Conservation (phyloP, 2,888 invertebrate species). For the Dryobota labecula region DNA sequence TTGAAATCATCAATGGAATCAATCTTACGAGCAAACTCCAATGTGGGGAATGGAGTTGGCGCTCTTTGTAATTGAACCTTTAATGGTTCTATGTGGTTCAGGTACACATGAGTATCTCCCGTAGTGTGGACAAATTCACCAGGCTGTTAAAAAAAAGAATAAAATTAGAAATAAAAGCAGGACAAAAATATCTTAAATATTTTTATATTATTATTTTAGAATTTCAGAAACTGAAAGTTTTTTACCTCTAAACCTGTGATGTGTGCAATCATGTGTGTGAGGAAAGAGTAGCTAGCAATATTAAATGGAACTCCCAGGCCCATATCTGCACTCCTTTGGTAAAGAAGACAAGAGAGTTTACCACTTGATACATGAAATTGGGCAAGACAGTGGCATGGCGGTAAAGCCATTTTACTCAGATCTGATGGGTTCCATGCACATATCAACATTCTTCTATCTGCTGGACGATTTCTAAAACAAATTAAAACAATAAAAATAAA, state of each 20-base stretch:
- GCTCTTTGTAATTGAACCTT: slow-evolving; percentile 94
- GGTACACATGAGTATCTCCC: slow-evolving; percentile 98
- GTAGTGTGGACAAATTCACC: slow-evolving; percentile 98
- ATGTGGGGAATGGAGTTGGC: slow-evolving; percentile 95
- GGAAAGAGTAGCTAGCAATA: slow-evolving; percentile 98
- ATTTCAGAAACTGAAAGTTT: neutral
- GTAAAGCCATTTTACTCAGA: slow-evolving; percentile 97
- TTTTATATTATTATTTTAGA: neutral
- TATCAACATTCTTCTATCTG: slow-evolving; percentile 97
- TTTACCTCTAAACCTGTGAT: slow-evolving; percentile 96
- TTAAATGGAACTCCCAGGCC: slow-evolving; percentile 99
- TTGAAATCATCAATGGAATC: slow-evolving; percentile 96
- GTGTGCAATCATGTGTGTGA: slow-evolving; percentile 99
- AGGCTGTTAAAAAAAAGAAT: slow-evolving; percentile 90
- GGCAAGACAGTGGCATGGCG: slow-evolving; percentile 98
- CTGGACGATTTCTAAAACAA: slow-evolving; percentile 92
- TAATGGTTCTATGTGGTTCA: slow-evolving; percentile 96
- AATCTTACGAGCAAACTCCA: slow-evolving; percentile 94
- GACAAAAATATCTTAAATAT: no score
- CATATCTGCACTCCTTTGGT: slow-evolving; percentile 99
- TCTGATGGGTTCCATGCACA: slow-evolving; percentile 98
- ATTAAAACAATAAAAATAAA: neutral
- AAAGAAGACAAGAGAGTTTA: slow-evolving; percentile 97
- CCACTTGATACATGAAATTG: slow-evolving; percentile 97
- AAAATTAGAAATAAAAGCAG: neutral